phyloP scores from a whole-genome alignment of 2,113 vertebrate genomes.

The Phocoena phocoena region DNA sequence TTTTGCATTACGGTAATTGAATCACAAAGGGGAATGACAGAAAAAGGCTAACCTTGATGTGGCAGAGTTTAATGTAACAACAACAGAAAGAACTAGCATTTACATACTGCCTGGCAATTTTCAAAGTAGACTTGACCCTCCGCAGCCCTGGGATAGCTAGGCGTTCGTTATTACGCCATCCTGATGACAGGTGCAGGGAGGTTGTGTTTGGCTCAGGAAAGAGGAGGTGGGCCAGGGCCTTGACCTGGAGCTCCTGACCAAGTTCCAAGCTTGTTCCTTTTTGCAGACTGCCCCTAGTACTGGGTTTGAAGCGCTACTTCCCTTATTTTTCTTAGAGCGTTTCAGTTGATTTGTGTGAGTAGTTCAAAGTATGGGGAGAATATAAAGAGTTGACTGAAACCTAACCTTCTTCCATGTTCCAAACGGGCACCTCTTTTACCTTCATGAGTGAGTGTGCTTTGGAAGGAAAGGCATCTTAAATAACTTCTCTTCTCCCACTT shows the following conservation, averaged over 20 bases:
- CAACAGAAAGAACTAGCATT: not conserved
- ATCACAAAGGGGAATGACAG: constrained; percentile 18
- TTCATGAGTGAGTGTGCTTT: not conserved
- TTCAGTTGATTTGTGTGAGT: not conserved
- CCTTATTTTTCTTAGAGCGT: not conserved
- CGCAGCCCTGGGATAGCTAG: not conserved
- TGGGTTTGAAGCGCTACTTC: not conserved
- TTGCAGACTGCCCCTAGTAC: not conserved
- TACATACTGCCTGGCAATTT: not conserved
- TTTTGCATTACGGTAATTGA: constrained; percentile 17
- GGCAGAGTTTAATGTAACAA: not conserved
- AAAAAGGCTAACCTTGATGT: not conserved
- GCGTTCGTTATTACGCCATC: not conserved
- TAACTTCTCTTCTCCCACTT: not conserved
- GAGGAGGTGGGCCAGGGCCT: not conserved
- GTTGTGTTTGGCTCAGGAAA: not conserved
- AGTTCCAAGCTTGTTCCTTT: not conserved
- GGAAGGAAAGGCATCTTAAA: not conserved
- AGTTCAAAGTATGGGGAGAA: not conserved
- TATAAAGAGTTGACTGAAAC: not conserved
- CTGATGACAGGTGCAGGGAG: not conserved
- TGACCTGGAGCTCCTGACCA: not conserved
- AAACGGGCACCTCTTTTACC: not conserved
- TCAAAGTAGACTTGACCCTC: not conserved
- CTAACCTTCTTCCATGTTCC: too few species aligned